These are phyloP conservation scores for Brachyopa scutellaris DNA, from an alignment of 2,888 invertebrate genomes.

Conservation along the genomic window DNA sequence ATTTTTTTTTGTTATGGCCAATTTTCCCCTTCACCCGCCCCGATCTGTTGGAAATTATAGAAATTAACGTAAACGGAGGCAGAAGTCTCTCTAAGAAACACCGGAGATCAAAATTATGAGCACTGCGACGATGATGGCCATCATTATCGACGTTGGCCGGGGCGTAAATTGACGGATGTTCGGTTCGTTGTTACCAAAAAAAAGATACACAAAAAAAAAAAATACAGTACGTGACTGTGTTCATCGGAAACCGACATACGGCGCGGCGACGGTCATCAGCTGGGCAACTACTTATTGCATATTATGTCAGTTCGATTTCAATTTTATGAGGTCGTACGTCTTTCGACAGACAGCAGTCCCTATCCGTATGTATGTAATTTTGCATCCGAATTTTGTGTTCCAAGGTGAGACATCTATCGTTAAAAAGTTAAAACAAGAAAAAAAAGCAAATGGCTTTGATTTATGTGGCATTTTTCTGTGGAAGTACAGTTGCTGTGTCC, in stretches of 20 bases:
- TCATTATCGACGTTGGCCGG: conserved; percentile 52
- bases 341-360: not conserved
- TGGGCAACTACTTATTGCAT: conserved; percentile 70
- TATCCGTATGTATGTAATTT: conserved; percentile 24
- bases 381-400: conserved; percentile 29
- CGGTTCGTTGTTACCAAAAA: conserved; percentile 63
- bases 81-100: conserved; percentile 35
- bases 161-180: conserved; percentile 73
- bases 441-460: conserved; percentile 38
- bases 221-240: conserved; percentile 60
- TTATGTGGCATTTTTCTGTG: conserved; percentile 34
- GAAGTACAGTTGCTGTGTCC: conserved; percentile 36
- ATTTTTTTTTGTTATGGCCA: conserved; percentile 12
- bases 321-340: conserved; percentile 52
- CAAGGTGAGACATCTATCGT: conserved; percentile 59
- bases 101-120: conserved; percentile 36
- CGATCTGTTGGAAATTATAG: conserved; percentile 61
- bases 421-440: not conserved
- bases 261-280: conserved; percentile 45
- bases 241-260: conserved; percentile 29
- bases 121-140: conserved; percentile 39
- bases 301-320: conserved; percentile 69
- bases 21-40: conserved; percentile 13
- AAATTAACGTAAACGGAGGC: conserved; percentile 72
- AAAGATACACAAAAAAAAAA: too few species aligned